A percentile compares a stretch with the other conserved stretches of the same genome.
phyloP scores from a whole-genome alignment of 2,113 vertebrate species.

The pig (Sus scrofa) region T2T-Sscrofa CM000824.6:176142001-176142500 shows the following conservation, averaged over 20 bases:
- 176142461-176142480: background rate
- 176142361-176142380: constrained; percentile 43
- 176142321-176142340: constrained; percentile 35
- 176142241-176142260: background rate
- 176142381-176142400: constrained; percentile 60
- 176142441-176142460: constrained; percentile 39
- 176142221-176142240: constrained; percentile 52
- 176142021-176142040: constrained; percentile 78
- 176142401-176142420: constrained; percentile 47
- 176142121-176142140: background rate
- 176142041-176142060: constrained; percentile 61
- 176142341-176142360: background rate
- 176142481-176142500: constrained; percentile 51
- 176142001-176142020: constrained; percentile 68
- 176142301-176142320: background rate
- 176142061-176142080: constrained; percentile 64
- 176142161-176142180: background rate
- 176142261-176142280: constrained; percentile 48
- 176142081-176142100: background rate
- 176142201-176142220: background rate
- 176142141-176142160: background rate
- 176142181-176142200: constrained; percentile 7
- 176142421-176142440: constrained; percentile 50
- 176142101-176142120: background rate
- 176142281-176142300: background rate